Conservation (phyloP, 2,888 invertebrate species). For the Acrobasis repandana region DNA sequence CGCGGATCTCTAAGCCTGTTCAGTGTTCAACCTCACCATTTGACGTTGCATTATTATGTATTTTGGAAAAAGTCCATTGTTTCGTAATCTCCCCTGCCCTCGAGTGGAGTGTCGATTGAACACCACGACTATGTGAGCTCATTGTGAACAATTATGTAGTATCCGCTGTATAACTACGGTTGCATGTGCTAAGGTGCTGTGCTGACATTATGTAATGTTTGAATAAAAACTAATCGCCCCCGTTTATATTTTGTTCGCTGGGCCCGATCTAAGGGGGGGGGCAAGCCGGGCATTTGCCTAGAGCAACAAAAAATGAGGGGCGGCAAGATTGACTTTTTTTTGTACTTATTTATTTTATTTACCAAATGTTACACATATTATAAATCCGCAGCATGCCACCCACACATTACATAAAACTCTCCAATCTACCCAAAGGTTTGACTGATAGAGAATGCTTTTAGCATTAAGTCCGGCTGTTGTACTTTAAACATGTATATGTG, state of each 20-base stretch:
- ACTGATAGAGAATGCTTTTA: too few species aligned
- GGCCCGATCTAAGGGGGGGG: too few species aligned
- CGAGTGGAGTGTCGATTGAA: constrained; percentile 63
- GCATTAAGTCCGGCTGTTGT: too few species aligned
- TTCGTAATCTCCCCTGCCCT: constrained; percentile 77
- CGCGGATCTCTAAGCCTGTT: constrained; percentile 61
- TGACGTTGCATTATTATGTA: constrained; percentile 80
- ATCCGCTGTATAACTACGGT: constrained; percentile 37
- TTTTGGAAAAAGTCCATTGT: constrained; percentile 80
- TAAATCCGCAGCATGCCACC: too few species aligned
- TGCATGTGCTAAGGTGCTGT: constrained; percentile 58
- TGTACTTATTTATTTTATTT: too few species aligned
- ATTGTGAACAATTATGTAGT: constrained; percentile 50
- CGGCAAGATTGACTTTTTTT: too few species aligned
- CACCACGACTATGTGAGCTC: constrained; percentile 53
- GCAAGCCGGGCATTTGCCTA: too few species aligned
- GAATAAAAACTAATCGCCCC: constrained; percentile 28
- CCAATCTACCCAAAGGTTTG: too few species aligned
- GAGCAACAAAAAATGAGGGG: too few species aligned
- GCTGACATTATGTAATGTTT: constrained; percentile 27
- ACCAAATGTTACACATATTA: too few species aligned
- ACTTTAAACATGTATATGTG: too few species aligned
- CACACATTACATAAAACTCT: too few species aligned
- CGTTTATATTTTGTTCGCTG: not conserved
- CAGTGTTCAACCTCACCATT: constrained; percentile 62